Evolutionary conservation across 2,888 invertebrate species (phyloP).

Genomic region (Thera obeliscata): DNA sequence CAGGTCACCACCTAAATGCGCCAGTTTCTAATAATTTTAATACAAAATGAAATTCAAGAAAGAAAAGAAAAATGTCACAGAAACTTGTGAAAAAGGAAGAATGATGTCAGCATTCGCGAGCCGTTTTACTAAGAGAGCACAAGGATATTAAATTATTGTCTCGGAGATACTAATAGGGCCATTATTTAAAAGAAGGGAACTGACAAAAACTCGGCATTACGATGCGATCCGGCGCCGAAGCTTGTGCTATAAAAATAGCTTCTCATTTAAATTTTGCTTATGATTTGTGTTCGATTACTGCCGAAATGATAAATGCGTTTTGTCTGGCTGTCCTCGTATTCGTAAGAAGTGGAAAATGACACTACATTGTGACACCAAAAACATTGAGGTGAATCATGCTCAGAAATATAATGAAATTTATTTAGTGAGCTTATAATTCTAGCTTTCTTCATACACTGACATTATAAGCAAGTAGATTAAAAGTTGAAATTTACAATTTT

Average conservation of each 20-base stretch:
- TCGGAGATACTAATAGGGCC: slow-evolving; percentile 72
- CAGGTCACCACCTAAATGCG: slow-evolving; percentile 7
- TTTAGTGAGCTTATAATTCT: too few relatives aligned
- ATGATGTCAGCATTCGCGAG: slow-evolving; percentile 54
- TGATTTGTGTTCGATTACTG: slow-evolving; percentile 35
- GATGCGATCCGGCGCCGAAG: slow-evolving; percentile 33
- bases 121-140: slow-evolving; percentile 54
- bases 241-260: slow-evolving; percentile 30
- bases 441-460: too few relatives aligned
- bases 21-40: slow-evolving; percentile 17
- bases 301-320: slow-evolving; percentile 26
- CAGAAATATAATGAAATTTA: too few relatives aligned
- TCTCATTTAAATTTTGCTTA: slow-evolving; percentile 34
- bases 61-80: slow-evolving; percentile 38
- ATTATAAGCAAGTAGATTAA: too few relatives aligned
- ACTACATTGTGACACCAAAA: background rate
- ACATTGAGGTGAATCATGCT: too few relatives aligned
- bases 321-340: slow-evolving; percentile 17
- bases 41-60: slow-evolving; percentile 35
- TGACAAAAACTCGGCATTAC: slow-evolving; percentile 53
- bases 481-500: too few relatives aligned
- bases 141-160: slow-evolving; percentile 70
- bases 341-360: slow-evolving; percentile 7
- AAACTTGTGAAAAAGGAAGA: slow-evolving; percentile 49
- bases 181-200: slow-evolving; percentile 66